Conservation (phyloP, 1,140 invertebrate genomes). For the Sitobion miscanthi region DNA sequence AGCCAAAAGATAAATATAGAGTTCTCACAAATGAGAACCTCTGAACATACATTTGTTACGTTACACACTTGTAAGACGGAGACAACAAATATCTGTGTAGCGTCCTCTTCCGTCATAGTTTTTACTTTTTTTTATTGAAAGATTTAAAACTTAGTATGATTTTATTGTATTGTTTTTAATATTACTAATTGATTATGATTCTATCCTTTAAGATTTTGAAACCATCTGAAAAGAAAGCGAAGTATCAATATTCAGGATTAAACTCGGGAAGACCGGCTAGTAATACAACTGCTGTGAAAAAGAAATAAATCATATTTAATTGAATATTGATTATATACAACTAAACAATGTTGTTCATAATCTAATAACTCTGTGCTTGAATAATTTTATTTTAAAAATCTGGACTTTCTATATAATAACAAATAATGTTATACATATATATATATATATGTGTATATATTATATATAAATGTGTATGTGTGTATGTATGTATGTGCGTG, state of each 20-base stretch:
- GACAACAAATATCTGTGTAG: background rate
- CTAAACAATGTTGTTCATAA: slow-evolving; percentile 17
- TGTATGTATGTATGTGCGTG: background rate
- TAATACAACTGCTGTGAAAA: slow-evolving; percentile 46
- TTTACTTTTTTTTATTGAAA: background rate
- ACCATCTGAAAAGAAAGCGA: slow-evolving; percentile 98
- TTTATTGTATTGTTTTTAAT: background rate
- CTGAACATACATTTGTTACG: background rate
- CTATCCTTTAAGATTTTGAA: slow-evolving; percentile 85
- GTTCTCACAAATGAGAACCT: too few species aligned
- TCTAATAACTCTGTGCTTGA: slow-evolving; percentile 42
- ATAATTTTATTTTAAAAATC: slow-evolving; percentile 41
- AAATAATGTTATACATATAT: slow-evolving; percentile 12
- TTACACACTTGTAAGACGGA: background rate
- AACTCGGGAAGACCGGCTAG: slow-evolving; percentile 75
- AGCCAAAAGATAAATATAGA: too few species aligned
- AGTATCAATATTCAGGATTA: slow-evolving; percentile 92
- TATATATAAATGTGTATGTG: background rate
- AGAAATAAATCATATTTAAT: slow-evolving; percentile 39
- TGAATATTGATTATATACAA: slow-evolving; percentile 22
- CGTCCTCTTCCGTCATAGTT: background rate
- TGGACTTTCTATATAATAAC: slow-evolving; percentile 41
- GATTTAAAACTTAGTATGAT: background rate
- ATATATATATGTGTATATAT: background rate
- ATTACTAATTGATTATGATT: background rate